A percentile compares a stretch with the other conserved stretches of the same genome.
phyloP scores from a whole-genome alignment of 2,888 invertebrate genomes.

The Lasioglossum leucozonium region DNA sequence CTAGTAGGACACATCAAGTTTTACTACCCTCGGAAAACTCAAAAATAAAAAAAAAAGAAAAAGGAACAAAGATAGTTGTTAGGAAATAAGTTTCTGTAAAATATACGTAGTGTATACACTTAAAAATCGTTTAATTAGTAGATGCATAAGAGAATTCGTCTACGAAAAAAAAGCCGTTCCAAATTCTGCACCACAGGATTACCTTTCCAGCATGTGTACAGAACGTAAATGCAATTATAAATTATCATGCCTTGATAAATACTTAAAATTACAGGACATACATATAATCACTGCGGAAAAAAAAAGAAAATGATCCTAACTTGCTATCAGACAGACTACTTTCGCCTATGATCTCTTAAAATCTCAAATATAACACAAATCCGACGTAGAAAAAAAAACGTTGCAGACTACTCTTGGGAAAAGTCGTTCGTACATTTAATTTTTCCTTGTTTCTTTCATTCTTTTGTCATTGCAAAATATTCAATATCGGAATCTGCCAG shows the following conservation, averaged over 20 bases:
- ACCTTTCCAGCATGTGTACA: not conserved
- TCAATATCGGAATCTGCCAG: conserved; percentile 68
- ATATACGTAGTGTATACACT: not conserved
- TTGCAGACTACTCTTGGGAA: conserved; percentile 29
- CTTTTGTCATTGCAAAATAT: conserved; percentile 45
- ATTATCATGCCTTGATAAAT: conserved; percentile 24
- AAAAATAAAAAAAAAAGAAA: not conserved
- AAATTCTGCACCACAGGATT: conserved; percentile 25
- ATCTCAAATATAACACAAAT: conserved; percentile 39
- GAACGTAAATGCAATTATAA: conserved; percentile 43
- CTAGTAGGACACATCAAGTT: not conserved
- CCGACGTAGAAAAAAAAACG: conserved; percentile 38
- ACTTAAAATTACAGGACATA: conserved; percentile 43
- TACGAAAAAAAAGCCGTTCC: conserved; percentile 5
- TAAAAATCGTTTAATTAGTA: not conserved
- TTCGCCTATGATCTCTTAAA: conserved; percentile 11
- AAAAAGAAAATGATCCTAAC: not conserved
- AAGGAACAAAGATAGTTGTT: not conserved
- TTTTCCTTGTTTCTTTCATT: not conserved
- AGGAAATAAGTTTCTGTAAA: conserved; percentile 11
- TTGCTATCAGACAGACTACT: not conserved
- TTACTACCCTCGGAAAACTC: not conserved
- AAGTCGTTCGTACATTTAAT: conserved; percentile 33
- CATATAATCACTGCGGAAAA: conserved; percentile 5
- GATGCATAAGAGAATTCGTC: not conserved